Evolutionary conservation across 2,113 vertebrate genomes (phyloP), one percentile per base, ranked within the genome.

Genomic region (Pungitius pungitius): DNA sequence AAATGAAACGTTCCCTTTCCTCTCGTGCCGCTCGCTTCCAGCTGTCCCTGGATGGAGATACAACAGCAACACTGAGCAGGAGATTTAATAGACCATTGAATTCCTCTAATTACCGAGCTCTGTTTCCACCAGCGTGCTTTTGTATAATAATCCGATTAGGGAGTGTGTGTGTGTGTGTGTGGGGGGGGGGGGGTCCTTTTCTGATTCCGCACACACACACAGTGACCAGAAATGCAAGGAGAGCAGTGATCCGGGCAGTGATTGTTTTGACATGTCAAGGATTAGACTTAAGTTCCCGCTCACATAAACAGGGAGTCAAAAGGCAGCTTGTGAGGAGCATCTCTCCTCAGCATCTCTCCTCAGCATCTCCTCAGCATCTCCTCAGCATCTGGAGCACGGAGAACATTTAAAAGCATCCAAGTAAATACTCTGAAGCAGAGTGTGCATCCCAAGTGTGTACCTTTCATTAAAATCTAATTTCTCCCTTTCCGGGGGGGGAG

Each of bases 231-330:
- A n/a, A 73, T n/a, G n/a, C 37, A 58, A 10, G 18, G 22, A 51
- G 24, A 49, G 11, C 12, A 66, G n/a, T 62, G 42, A 54, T 47
- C 61, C 11, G 67, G 63, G 54, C 69, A 35, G 57, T 71, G 84
- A 92, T 75, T 87, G 69, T 92, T 89, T 69, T 88, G 82, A 83
- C 83, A 87, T 87, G 85, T 88, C 60, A 73, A 51, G 65, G 76
- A n/a, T 74, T 60, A 73, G 33, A 69, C 66, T 84, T 70, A 77
- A 78, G 61, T 77, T 54, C 66, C 8, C 40, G 58, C 27, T 85
- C 37, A 49, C 63, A 7, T 14, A 49, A 13, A 64, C 27, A 64
- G 27, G 57, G 20, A 82, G 27, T 18, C 20, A 10, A 12, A 33
- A 22, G 51, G 47, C 39, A 8, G 20, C 8, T 20, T n/a, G 45